These are phyloP conservation scores for Drosophila rhopaloa DNA, from an alignment of 1,140 invertebrate species.

Conservation along the genomic window DNA sequence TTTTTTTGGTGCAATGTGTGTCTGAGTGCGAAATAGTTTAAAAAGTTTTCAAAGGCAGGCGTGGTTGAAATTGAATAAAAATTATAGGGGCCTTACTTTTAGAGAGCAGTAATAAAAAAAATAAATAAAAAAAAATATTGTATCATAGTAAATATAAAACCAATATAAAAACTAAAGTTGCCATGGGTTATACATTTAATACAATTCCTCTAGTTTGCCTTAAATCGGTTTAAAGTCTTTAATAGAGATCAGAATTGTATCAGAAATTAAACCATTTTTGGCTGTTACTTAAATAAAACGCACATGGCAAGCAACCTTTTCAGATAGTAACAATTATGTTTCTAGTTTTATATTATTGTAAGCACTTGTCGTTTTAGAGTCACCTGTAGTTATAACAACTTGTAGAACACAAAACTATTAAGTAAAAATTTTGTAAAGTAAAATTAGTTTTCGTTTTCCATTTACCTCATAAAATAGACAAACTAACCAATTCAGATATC, in stretches of 20 bases:
- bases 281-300: too few species aligned
- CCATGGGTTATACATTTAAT: too few species aligned
- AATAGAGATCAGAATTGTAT: background rate
- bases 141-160: background rate
- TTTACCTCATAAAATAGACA: background rate
- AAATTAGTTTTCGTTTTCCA: background rate
- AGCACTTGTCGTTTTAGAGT: background rate
- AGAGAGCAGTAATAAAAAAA: too few species aligned
- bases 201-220: too few species aligned
- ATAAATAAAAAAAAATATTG: too few species aligned
- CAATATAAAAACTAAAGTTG: background rate
- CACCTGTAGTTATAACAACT: background rate
- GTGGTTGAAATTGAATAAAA: constrained; percentile 7
- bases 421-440: background rate
- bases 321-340: too few species aligned
- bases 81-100: background rate
- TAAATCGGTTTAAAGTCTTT: background rate
- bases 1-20: constrained; percentile 38
- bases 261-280: too few species aligned
- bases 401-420: too few species aligned
- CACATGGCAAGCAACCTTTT: too few species aligned
- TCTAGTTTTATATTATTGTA: too few species aligned
- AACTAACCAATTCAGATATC: constrained; percentile 2
- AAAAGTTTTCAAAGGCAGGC: background rate
- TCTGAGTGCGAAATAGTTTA: constrained; percentile 12